Evolutionary conservation across 2,113 vertebrate genomes (phyloP).

Genomic region (sheep (Ovis aries)): ARS-UI_Ramb_v3.0 NC_056054.1:8407501-8408000

Average conservation of each 20-base stretch:
- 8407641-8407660: neutral
- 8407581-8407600: neutral
- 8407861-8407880: no score
- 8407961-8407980: neutral
- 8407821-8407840: no score
- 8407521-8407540: neutral
- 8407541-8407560: neutral
- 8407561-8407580: neutral
- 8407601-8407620: neutral
- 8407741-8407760: neutral
- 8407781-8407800: no score
- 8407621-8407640: neutral
- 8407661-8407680: neutral
- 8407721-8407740: neutral
- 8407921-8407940: neutral
- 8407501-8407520: neutral
- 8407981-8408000: neutral
- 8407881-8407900: no score
- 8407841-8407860: no score
- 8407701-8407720: neutral
- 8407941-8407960: neutral
- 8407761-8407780: neutral
- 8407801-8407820: no score
- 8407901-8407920: neutral
- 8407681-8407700: neutral